These are phyloP conservation scores for Ptilonorhynchus violaceus DNA, from an alignment of 2,113 vertebrate genomes.

Conservation along the genomic window DNA sequence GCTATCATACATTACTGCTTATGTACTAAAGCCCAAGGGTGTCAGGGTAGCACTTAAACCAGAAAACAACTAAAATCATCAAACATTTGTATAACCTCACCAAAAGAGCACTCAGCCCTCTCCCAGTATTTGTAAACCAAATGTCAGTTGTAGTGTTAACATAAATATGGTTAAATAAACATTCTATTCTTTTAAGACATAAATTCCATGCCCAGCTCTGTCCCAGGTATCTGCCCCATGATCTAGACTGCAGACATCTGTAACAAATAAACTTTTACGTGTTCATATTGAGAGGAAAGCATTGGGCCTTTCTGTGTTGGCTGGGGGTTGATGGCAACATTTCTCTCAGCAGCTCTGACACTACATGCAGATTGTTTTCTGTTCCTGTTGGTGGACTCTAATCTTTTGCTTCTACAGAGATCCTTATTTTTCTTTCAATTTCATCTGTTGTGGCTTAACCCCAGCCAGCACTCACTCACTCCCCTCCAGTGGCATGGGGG, in stretches of 20 bases:
- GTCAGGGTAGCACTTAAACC: background rate
- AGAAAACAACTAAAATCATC: accelerated
- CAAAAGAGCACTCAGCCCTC: background rate
- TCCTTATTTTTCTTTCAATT: background rate
- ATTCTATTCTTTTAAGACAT: background rate
- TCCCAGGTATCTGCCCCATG: background rate
- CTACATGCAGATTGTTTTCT: background rate
- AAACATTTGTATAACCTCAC: background rate
- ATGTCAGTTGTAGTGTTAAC: background rate
- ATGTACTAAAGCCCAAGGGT: background rate
- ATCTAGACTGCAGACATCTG: background rate
- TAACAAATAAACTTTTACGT: background rate
- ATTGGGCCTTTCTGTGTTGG: background rate
- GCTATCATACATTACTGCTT: background rate
- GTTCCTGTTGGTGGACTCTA: background rate
- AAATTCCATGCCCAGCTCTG: background rate
- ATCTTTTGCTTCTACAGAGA: background rate
- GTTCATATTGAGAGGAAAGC: background rate
- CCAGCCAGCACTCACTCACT: background rate
- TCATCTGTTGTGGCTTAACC: background rate
- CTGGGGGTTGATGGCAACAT: background rate
- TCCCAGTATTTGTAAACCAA: background rate
- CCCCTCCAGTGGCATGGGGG: accelerated
- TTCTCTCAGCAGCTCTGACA: background rate
- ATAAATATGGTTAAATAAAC: background rate